These are phyloP conservation scores for Macrophya alboannulata DNA, from an alignment of 2,888 invertebrate species.

Conservation along the genomic window DNA sequence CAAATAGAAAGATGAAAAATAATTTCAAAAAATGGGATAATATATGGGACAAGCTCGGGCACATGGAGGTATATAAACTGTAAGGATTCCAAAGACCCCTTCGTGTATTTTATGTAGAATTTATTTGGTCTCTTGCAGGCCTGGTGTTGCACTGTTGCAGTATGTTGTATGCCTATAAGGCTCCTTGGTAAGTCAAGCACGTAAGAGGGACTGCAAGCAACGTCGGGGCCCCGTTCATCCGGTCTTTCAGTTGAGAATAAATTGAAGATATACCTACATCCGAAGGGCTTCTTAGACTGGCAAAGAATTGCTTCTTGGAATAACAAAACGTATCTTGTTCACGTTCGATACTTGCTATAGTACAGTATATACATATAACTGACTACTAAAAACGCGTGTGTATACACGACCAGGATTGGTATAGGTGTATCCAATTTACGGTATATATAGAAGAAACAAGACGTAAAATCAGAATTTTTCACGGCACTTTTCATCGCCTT, in stretches of 20 bases:
- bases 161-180: neutral
- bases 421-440: too few species aligned
- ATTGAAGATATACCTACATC: slow-evolving; percentile 66
- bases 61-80: neutral
- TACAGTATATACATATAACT: neutral
- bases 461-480: slow-evolving; percentile 4
- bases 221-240: slow-evolving; percentile 70
- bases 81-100: neutral
- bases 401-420: too few species aligned
- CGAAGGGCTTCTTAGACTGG: slow-evolving; percentile 42
- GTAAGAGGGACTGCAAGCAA: slow-evolving; percentile 62
- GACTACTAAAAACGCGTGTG: too few species aligned
- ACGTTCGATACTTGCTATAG: neutral
- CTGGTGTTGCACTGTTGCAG: neutral
- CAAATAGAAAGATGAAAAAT: too few species aligned
- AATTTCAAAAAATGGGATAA: neutral
- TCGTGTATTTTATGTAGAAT: slow-evolving; percentile 4
- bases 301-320: slow-evolving; percentile 67
- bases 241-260: slow-evolving; percentile 74
- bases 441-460: neutral
- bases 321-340: slow-evolving; percentile 66
- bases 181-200: slow-evolving; percentile 65
- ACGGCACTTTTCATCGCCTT: neutral
- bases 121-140: neutral
- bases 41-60: neutral